Evolutionary conservation across 1,140 invertebrate genomes (phyloP), one percentile per base, ranked within the genome.

Genomic region (Lordiphosa mommai): DNA sequence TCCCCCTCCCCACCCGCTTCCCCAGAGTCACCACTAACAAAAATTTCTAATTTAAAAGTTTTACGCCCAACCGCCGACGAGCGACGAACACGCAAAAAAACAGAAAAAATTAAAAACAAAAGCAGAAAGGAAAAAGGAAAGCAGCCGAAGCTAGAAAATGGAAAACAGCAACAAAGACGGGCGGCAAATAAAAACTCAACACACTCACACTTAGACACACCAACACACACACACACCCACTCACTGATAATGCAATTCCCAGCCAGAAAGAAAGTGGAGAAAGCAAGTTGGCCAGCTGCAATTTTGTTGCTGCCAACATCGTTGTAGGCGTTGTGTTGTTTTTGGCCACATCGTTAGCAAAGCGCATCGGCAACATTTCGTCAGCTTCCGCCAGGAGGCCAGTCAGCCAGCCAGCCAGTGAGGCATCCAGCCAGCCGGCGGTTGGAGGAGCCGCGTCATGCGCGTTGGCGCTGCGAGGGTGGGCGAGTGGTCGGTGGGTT

Each of bases 31-130:
- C 65, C 37, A 46, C 76, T 74, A 84, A 72, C 77, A 84, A 84
- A 84, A 84, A 84, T 84, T 84, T 84, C 77, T 84, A 84, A 84
- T 84, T 84, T 84, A 84, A 84, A 84, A 84, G 77, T 84, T 84
- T 84, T 84, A 59, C 77, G 58, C 73, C 77, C 77, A 85, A 76
- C 79, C 72, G 72, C 65, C 59, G 57, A 58, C 43, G 52, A 53
- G 61, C 46, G 20, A 57, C 37, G 33, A 51, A 41, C 17, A 32
- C 27, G 27, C 13, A 43, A 9, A 33, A 17, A 53, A 53, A 12
- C 32, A 40, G 29, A 53, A 70, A 68, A 61, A 70, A 61, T 50
- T 69, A 70, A 61, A 53, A 61, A 2, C 4, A 17, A 38, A 29
- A 1, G 9, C 10, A 4, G 14, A 40, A 38, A 10, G 14, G 32